These are phyloP conservation scores for Odontomachus brunneus DNA, from an alignment of 1,140 invertebrate genomes.

Conservation along the genomic window DNA sequence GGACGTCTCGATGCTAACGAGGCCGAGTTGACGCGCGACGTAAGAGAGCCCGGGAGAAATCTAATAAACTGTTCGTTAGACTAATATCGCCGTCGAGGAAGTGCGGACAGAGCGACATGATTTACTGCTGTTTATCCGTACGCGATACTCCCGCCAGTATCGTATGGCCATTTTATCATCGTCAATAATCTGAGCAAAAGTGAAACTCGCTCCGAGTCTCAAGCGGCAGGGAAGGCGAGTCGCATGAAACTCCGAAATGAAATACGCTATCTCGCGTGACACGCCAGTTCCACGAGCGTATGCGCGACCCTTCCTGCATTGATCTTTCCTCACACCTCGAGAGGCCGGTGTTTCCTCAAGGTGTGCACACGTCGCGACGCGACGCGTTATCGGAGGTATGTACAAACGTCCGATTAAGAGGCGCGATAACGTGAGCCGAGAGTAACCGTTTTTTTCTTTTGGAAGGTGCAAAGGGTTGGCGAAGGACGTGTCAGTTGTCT, in stretches of 20 bases:
- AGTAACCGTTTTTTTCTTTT: constrained; percentile 1
- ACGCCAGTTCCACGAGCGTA: background rate
- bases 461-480: background rate
- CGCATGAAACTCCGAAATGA: background rate
- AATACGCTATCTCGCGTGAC: background rate
- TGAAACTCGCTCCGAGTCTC: background rate
- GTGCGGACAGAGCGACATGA: constrained; percentile 56
- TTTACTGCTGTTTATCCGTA: constrained; percentile 58
- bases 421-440: constrained; percentile 33
- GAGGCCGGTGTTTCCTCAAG: constrained; percentile 29
- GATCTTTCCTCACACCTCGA: constrained; percentile 6
- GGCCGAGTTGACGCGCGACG: background rate
- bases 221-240: background rate
- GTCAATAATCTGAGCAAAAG: constrained; percentile 40
- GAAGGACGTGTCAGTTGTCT: background rate
- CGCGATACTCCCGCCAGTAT: constrained; percentile 54
- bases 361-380: background rate
- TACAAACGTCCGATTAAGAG: constrained; percentile 42
- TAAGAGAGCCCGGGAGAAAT: background rate
- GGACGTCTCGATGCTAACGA: background rate
- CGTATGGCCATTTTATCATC: constrained; percentile 62
- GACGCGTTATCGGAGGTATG: constrained; percentile 11
- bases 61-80: background rate
- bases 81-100: constrained; percentile 6
- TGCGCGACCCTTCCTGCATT: constrained; percentile 7